A percentile compares a stretch with the other conserved stretches of the same genome.
Conservation (phyloP, 2,888 invertebrate genomes). For the Eupithecia exiguata region DNA sequence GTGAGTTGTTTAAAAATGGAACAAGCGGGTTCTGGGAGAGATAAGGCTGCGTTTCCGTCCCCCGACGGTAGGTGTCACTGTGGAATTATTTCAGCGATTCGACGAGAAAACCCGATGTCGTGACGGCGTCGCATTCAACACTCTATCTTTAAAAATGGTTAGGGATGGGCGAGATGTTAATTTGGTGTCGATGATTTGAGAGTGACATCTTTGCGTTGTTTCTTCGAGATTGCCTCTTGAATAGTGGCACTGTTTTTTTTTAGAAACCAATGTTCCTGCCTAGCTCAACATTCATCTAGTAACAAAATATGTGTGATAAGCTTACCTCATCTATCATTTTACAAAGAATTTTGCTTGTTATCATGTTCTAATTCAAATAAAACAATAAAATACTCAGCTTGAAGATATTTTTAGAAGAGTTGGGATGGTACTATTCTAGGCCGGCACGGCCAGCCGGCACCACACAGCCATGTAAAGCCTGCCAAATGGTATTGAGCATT, state of each 20-base stretch:
- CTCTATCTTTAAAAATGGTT: conserved; percentile 80
- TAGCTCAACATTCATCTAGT: not conserved
- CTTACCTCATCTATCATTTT: not conserved
- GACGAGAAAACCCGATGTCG: conserved; percentile 78
- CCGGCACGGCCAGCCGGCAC: no score
- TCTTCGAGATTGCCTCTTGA: not conserved
- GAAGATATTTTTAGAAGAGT: no score
- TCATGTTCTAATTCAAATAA: not conserved
- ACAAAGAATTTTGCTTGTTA: not conserved
- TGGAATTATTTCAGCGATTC: conserved; percentile 82
- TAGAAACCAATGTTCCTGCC: not conserved
- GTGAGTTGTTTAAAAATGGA: conserved; percentile 83
- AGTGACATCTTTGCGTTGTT: not conserved
- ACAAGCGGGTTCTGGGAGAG: conserved; percentile 80
- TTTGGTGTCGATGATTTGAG: conserved; percentile 26
- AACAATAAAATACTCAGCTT: not conserved
- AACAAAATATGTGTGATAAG: not conserved
- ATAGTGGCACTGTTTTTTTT: not conserved
- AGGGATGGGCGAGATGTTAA: conserved; percentile 56
- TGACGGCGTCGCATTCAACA: conserved; percentile 79
- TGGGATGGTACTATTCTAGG: no score
- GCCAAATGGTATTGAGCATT: not conserved
- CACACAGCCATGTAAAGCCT: no score
- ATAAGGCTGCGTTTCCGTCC: conserved; percentile 82
- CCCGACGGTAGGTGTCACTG: conserved; percentile 63